Evolutionary conservation across 2,888 invertebrate genomes (phyloP).

Genomic region (Allacma fusca): DNA sequence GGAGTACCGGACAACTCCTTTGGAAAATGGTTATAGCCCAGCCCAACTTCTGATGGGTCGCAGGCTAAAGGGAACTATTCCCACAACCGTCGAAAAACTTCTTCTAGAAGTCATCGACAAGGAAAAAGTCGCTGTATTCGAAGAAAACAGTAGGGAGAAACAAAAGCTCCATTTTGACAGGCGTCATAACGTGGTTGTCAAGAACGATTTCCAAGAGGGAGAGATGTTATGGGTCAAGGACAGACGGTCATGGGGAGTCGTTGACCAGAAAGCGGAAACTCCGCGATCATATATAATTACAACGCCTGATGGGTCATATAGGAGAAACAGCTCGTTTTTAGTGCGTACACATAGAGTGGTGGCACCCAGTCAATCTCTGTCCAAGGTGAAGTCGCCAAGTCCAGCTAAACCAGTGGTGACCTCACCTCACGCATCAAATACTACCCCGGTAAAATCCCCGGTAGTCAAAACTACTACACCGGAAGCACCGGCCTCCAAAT

Average conservation of each 20-base stretch:
- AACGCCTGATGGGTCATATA: slow-evolving; percentile 30
- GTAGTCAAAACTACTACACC: no score
- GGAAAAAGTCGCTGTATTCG: no score
- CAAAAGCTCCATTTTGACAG: neutral
- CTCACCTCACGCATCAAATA: no score
- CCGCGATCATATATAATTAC: slow-evolving; percentile 44
- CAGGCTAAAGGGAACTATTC: no score
- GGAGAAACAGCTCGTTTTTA: slow-evolving; percentile 29
- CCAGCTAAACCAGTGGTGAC: neutral
- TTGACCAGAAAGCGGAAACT: slow-evolving; percentile 25
- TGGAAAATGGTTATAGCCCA: neutral
- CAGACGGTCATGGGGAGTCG: slow-evolving; percentile 48
- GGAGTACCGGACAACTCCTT: neutral
- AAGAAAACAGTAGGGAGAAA: neutral
- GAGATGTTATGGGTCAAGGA: slow-evolving; percentile 61
- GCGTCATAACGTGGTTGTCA: neutral
- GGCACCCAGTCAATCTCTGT: neutral
- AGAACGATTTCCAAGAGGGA: slow-evolving; percentile 44
- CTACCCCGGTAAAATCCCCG: no score
- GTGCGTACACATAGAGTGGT: neutral
- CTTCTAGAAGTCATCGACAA: no score
- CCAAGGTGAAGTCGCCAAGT: neutral
- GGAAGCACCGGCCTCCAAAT: no score
- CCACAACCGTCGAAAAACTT: no score
- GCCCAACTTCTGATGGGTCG: no score